Evolutionary conservation across 2,113 vertebrate genomes (phyloP), one percentile per base, ranked within the genome.

Genomic region (Pagrus major): DNA sequence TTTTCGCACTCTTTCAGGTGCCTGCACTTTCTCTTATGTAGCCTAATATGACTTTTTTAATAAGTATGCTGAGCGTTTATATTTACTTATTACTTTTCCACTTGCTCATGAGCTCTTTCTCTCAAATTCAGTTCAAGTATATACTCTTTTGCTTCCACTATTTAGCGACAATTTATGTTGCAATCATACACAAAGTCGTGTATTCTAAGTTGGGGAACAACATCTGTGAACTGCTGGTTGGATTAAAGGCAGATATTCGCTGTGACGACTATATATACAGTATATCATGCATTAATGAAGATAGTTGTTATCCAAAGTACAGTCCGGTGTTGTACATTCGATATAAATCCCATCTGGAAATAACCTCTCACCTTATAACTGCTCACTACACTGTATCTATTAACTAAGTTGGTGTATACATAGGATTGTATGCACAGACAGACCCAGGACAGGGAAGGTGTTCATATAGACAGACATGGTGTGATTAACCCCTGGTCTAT

Each of bases 21-120:
- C 89, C 89, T 91, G 88, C 86, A 93, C 91, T 90, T 90, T 90
- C 69, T 90, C 80, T 81, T 82, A 92, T 92, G 91, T 92, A 94
- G 91, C 92, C 78, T 88, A 86, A 65, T 75, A 78, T 20, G 76
- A 71, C 9, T 59, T 76, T 82, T 76, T 91, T 78, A 35, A 81
- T 44, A 70, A 86, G 44, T 85, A 80, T 33, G 58, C 29, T 71
- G 42, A 63, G 70, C 83, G 71, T 89, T 77, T 81, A 41, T 90
- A 89, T 71, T 51, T 76, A 71, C 55, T 59, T 58, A 35, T 64
- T 31, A 42, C 60, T 68, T 81, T 75, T 76, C 58, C 58, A 66
- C 33, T 79, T 61, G 77, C 33, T 81, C 20, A 7, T 74, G 41
- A 59, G 78, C 56, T 76, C 25, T 65, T 61, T 87, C n/a, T 84